Base-by-base conservation (phyloP, 2,888 invertebrate genomes). In the Rhimphoctona megacephalus region DNA sequence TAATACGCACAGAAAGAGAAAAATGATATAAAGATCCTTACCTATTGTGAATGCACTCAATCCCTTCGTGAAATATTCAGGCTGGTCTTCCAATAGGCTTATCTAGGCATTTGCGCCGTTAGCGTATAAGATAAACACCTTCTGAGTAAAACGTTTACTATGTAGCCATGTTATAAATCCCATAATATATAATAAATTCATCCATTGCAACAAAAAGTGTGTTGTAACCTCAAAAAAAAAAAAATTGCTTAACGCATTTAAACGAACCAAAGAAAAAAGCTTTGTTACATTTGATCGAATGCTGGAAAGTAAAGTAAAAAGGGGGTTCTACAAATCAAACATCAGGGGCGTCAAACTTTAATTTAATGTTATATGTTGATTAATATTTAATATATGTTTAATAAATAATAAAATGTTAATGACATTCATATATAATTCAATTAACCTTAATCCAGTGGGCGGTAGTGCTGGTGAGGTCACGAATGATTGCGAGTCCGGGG, bases 11-110 rank as follows among this genome's bases (percentile, higher is more conserved):
- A 64, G 33, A 85, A 54, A 84, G 83, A 84, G 43, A 77, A 80
- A 85, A 87, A 91, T 91, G 89, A 90, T 90, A 90, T 89, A 91
- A 61, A 90, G 90, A 89, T 87, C 87, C 88, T 86, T 85, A 36
- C 46, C 57, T 17, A 19, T 64, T 88, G 87, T 85, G 90, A 91
- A 89, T 89, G 91, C 88, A 89, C 87, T 88, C 88, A 90, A 43
- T 43, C 89, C 90, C 90, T 89, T 87, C 14, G 9, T 52, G 8
- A 79, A 46, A 57, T 43, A 70, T 72, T 54, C 52, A 83, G 79
- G 80, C 87, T 90, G 88, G 90, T 33, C 57, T 49, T 33, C 11
- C 9, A 36, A 14, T 22, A 36, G 33, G 36, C 17, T 73, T 54
- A 39, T 73, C 17, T 8, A 36, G 3, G 14, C n/a, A 36, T 54